These are phyloP conservation scores for Steromphala cineraria DNA, from an alignment of 2,888 invertebrate species.

Conservation along the genomic window DNA sequence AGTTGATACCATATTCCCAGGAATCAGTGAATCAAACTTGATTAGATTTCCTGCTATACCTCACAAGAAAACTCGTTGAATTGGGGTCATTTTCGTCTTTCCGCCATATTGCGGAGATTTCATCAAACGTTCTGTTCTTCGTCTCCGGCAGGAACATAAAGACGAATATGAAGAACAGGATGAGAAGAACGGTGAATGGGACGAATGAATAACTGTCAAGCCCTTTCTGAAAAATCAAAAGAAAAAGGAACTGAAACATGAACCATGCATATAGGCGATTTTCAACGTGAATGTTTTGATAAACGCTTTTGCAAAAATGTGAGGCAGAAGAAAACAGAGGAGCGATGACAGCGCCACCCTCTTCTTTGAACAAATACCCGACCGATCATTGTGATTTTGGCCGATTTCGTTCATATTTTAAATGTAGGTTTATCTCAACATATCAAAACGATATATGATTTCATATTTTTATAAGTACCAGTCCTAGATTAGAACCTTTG, in stretches of 20 bases:
- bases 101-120: conserved; percentile 81
- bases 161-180: conserved; percentile 91
- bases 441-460: no score
- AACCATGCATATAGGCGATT: neutral
- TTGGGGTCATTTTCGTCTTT: neutral
- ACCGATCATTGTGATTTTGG: no score
- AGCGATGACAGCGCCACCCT: no score
- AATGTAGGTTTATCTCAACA: no score
- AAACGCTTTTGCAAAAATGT: no score
- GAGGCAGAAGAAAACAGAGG: no score
- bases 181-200: conserved; percentile 94
- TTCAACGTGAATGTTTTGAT: neutral
- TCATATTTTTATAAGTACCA: no score
- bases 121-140: conserved; percentile 96
- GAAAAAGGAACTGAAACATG: neutral
- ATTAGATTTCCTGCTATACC: neutral
- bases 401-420: no score
- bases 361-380: no score
- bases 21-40: no score
- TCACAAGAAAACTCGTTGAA: neutral
- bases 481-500: no score
- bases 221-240: conserved; percentile 60
- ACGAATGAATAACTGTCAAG: conserved; percentile 71
- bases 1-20: no score
- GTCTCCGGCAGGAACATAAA: conserved; percentile 99